phyloP scores from a whole-genome alignment of 2,113 vertebrate genomes.

The Nestor notabilis region DNA sequence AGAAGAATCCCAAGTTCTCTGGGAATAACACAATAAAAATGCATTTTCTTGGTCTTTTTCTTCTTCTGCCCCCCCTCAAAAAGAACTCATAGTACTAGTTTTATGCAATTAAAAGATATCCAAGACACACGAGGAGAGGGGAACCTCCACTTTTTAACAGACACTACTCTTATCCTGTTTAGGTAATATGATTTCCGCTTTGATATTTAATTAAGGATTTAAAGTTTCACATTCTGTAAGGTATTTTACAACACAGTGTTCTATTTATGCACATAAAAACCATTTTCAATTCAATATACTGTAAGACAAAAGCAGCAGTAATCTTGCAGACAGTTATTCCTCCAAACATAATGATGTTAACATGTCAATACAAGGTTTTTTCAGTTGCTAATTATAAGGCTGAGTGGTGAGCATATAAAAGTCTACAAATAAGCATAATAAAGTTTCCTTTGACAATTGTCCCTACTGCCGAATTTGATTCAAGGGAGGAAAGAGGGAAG shows the following conservation, averaged over 20 bases:
- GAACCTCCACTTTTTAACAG: background rate
- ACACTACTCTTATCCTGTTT: background rate
- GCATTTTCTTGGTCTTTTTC: background rate
- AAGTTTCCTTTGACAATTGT: background rate
- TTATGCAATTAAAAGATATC: background rate
- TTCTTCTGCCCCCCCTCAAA: background rate
- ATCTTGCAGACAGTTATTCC: background rate
- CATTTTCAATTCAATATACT: background rate
- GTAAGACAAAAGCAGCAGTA: background rate
- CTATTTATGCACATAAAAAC: background rate
- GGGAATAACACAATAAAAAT: background rate
- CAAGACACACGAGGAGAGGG: background rate
- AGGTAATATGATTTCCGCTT: background rate
- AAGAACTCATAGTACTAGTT: background rate
- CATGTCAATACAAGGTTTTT: background rate
- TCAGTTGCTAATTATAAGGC: background rate
- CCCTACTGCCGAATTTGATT: background rate
- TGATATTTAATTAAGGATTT: background rate
- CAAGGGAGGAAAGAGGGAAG: background rate
- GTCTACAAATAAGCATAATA: background rate
- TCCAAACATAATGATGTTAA: background rate
- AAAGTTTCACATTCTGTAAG: background rate
- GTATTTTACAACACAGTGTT: background rate
- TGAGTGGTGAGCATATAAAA: background rate
- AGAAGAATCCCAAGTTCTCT: background rate